A percentile compares a stretch with the other conserved stretches of the same genome.
Evolutionary conservation across 2,113 vertebrate genomes (phyloP).

Genomic region (Cavia aperea): DNA sequence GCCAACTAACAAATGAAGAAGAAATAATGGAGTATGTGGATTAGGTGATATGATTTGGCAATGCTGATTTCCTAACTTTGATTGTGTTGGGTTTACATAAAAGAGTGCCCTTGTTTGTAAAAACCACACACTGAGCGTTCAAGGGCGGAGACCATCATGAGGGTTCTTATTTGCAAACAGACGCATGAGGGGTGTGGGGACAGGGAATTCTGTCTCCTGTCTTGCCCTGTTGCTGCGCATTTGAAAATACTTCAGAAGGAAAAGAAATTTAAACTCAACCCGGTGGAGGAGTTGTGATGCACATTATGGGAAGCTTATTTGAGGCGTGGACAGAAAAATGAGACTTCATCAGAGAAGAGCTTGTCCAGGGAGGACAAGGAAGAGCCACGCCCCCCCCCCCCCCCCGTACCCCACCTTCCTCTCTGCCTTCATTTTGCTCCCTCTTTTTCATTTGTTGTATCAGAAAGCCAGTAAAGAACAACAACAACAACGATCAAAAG

Average conservation of each 20-base stretch:
- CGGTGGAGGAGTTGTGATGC: background rate
- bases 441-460: background rate
- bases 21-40: background rate
- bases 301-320: background rate
- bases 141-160: background rate
- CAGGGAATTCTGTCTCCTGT: background rate
- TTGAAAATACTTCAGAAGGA: conserved; percentile 19
- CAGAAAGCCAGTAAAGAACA: background rate
- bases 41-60: background rate
- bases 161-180: background rate
- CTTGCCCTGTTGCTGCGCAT: background rate
- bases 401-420: too few species aligned
- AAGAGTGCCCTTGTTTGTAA: background rate
- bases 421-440: background rate
- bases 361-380: background rate
- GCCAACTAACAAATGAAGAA: background rate
- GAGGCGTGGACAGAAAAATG: background rate
- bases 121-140: background rate
- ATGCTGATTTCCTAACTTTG: background rate
- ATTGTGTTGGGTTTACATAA: background rate
- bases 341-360: background rate
- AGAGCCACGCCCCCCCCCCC: background rate
- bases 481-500: background rate
- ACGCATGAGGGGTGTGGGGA: fast-evolving
- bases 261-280: background rate